Evolutionary conservation across 2,797 vertebrate genomes (phyloP).

Genomic region (Apodemus agrarius): DNA sequence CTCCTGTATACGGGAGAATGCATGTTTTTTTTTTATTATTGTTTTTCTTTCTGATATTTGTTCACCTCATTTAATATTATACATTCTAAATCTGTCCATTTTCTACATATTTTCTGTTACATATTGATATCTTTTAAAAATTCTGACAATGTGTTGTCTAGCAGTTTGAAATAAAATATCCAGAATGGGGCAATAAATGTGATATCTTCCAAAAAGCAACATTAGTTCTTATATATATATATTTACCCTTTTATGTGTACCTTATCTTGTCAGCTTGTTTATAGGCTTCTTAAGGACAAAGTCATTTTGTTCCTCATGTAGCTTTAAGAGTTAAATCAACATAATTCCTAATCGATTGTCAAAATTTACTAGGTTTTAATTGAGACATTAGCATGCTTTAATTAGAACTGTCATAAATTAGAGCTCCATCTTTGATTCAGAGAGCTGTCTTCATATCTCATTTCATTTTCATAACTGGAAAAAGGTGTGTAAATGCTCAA

Average conservation of each 20-base stretch:
- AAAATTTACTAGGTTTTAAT: slow-evolving; percentile 17
- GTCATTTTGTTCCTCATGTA: background rate
- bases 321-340: slow-evolving; percentile 16
- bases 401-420: background rate
- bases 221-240: background rate
- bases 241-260: background rate
- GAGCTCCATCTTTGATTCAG: background rate
- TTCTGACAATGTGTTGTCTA: background rate
- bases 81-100: background rate
- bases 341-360: background rate
- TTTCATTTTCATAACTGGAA: background rate
- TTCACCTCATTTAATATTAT: background rate
- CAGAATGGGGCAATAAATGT: background rate
- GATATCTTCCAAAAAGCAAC: background rate
- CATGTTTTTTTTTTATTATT: background rate
- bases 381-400: slow-evolving; percentile 26
- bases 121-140: slow-evolving; percentile 1
- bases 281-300: background rate
- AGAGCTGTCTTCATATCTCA: background rate
- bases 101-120: slow-evolving; percentile 6
- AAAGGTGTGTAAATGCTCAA: background rate
- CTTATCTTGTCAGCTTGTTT: background rate
- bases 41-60: background rate
- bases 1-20: background rate
- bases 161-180: background rate